These are phyloP conservation scores for Puntigrus tetrazona DNA, from an alignment of 2,113 vertebrate genomes.

Conservation along the genomic window DNA sequence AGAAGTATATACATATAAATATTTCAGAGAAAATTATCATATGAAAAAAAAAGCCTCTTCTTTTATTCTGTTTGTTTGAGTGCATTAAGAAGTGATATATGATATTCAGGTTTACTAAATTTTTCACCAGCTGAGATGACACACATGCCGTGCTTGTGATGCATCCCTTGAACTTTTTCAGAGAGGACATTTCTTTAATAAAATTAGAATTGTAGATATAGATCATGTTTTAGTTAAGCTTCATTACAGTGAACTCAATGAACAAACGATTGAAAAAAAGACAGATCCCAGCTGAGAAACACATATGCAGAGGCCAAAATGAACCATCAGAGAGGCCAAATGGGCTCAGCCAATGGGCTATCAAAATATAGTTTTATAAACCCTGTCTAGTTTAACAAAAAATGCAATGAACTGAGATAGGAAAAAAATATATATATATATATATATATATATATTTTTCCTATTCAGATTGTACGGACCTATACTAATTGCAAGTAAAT, in stretches of 20 bases:
- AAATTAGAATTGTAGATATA: background rate
- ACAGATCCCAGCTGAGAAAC: background rate
- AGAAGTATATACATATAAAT: background rate
- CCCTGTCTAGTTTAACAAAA: too few relatives aligned
- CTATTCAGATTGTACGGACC: too few relatives aligned
- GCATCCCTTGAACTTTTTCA: background rate
- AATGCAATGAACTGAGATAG: too few relatives aligned
- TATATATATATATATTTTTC: too few relatives aligned
- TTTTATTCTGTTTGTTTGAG: background rate
- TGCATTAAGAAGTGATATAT: background rate
- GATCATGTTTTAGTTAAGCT: slow-evolving; percentile 9
- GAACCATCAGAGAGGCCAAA: too few relatives aligned
- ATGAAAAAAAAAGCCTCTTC: background rate
- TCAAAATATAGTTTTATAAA: background rate
- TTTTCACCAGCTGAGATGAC: slow-evolving; percentile 1
- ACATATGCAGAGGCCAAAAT: background rate
- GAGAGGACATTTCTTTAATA: background rate
- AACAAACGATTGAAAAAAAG: background rate
- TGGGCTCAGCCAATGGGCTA: too few relatives aligned
- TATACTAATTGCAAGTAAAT: background rate
- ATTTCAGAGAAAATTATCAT: background rate
- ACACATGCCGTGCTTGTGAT: slow-evolving; percentile 3
- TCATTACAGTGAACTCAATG: background rate
- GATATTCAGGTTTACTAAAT: background rate
- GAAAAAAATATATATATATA: too few relatives aligned